Evolutionary conservation across 2,797 vertebrate genomes (phyloP).

Genomic region (Tenualosa thibaudeaui): DNA sequence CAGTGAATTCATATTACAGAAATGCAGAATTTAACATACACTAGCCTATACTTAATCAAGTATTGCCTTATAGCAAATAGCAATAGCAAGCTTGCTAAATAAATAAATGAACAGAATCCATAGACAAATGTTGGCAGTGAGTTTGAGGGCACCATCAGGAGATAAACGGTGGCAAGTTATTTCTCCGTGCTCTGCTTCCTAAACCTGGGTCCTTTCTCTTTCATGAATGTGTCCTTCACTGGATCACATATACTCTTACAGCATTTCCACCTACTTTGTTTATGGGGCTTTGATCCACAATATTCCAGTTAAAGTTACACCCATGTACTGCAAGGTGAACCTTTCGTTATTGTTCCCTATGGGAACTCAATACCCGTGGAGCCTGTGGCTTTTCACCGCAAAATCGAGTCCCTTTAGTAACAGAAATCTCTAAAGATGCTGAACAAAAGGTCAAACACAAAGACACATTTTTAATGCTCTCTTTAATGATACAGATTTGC

Average conservation of each 20-base stretch:
- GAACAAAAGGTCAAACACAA: slow-evolving; percentile 66
- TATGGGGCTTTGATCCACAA: slow-evolving; percentile 67
- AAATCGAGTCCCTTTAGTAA: slow-evolving; percentile 61
- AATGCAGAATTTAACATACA: neutral
- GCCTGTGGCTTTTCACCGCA: slow-evolving; percentile 52
- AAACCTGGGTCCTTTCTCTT: slow-evolving; percentile 48
- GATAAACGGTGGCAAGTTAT: slow-evolving; percentile 36
- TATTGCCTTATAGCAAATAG: neutral
- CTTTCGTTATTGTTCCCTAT: slow-evolving; percentile 65
- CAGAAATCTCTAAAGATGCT: slow-evolving; percentile 64
- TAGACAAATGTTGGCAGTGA: neutral
- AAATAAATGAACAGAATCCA: neutral
- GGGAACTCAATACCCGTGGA: slow-evolving; percentile 70
- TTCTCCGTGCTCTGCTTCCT: slow-evolving; percentile 51
- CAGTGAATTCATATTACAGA: neutral
- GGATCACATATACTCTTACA: slow-evolving; percentile 66
- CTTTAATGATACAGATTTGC: slow-evolving; percentile 62
- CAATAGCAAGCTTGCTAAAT: neutral
- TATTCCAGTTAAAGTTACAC: slow-evolving; percentile 70
- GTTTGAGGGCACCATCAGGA: neutral
- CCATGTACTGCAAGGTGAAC: slow-evolving; percentile 66
- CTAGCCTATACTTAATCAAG: neutral
- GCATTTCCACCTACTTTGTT: slow-evolving; percentile 65
- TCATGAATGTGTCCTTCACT: slow-evolving; percentile 59
- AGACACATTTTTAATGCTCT: slow-evolving; percentile 62